Base-by-base conservation (phyloP, 1,140 invertebrate species). In the Asobara japonica region DNA sequence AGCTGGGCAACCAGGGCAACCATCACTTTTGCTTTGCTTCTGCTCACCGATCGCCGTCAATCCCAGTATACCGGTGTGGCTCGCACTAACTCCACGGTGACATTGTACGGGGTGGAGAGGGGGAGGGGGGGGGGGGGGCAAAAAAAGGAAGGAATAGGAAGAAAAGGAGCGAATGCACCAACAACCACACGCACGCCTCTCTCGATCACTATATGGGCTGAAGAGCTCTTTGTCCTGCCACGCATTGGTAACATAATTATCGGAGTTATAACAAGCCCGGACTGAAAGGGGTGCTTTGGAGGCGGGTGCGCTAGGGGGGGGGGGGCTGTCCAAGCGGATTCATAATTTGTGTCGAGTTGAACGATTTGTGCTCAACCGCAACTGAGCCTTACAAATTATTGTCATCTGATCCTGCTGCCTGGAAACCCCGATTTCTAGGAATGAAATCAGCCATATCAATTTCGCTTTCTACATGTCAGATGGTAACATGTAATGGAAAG, bases 231-330 rank as follows among this genome's bases (percentile, higher is more conserved):
- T 87, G 85, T 87, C 80, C 84, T 83, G 79, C 80, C 77, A 84
- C 78, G 84, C 84, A 87, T 88, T 87, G 84, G 84, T 87, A 88
- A 88, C 85, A 87, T 87, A 88, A 88, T 88, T 88, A 88, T 88
- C 82, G 82, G 81, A 87, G 86, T 87, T 88, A 87, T 86, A 88
- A 84, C 84, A 87, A 87, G 83, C 84, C 84, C 85, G 84, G 74
- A 82, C 80, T 76, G 78, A 60, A 65, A 41, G 65, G 73, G 65
- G 66, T 65, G 11, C 25, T 31, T n/a, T n/a, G n/a, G n/a, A n/a
- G n/a, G n/a, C n/a, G n/a, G n/a, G n/a, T n/a, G n/a, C n/a, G 27
- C 4, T 29, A 8, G 27, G 2, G 61, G 22, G 29, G 27, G 16
- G 33, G 0, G n/a, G 27, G 22, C 45, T 67, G 38, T 48, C 41